A percentile compares a stretch with the other conserved stretches of the same genome.
Conservation (phyloP, 2,888 invertebrate species). For the Autographa gamma region DNA sequence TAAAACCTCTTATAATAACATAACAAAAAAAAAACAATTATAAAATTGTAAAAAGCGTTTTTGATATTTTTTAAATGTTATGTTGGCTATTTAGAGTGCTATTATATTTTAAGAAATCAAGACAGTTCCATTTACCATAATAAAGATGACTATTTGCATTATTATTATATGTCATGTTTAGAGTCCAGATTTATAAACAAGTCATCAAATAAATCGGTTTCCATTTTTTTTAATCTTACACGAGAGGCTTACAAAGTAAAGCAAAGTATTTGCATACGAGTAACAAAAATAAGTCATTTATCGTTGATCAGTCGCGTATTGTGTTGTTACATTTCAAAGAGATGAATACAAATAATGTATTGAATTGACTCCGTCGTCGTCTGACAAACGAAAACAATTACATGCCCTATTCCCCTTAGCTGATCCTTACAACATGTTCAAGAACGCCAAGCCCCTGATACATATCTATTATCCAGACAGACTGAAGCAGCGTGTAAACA, state of each 20-base stretch:
- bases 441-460: constrained; percentile 45
- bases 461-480: constrained; percentile 54
- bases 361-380: constrained; percentile 24
- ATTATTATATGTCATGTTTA: no score
- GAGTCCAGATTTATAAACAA: no score
- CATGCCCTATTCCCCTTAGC: constrained; percentile 44
- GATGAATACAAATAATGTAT: constrained; percentile 23
- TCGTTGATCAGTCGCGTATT: not conserved
- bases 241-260: not conserved
- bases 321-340: constrained; percentile 4
- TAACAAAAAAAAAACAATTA: no score
- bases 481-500: constrained; percentile 46
- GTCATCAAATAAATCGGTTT: not conserved
- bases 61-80: no score
- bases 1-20: no score
- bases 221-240: not conserved
- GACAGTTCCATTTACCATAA: no score
- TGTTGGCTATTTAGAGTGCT: no score
- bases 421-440: constrained; percentile 49
- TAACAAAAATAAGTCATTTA: not conserved
- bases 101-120: no score
- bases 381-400: constrained; percentile 41
- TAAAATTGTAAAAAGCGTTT: no score
- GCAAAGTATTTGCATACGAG: not conserved
- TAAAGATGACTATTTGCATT: no score